Evolutionary conservation across 1,140 invertebrate genomes (phyloP), one percentile per base, ranked within the genome.

Genomic region (Drosophila virilis): DNA sequence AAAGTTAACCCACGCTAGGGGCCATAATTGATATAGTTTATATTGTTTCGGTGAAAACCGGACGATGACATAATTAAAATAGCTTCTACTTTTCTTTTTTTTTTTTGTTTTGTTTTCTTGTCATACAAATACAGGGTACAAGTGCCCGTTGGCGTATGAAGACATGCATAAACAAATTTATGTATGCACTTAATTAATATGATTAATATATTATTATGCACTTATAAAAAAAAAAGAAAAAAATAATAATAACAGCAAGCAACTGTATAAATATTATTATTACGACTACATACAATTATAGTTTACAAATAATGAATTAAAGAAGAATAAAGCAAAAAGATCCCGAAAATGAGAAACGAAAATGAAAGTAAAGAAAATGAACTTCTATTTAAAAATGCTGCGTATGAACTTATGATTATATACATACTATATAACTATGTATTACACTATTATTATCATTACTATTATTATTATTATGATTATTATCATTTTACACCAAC

Each of bases 401-500:
- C 90, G 90, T 91, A 91, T 90, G 90, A 91, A 91, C 90, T 91
- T 91, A 91, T 91, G 90, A 91, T 89, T 89, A 80, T 78, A 78
- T 82, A 64, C 70, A 74, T 65, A 90, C 80, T 88, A 80, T 74
- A 71, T 45, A 79, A 76, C 74, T 84, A 84, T 85, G 74, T 84
- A 76, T 84, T 79, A 83, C 76, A 55, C 32, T 86, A 81, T 78
- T 70, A 78, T 60, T 35, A 66, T 54, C 28, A 62, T 72, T 43
- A 51, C 9, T 33, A 15, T 45, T 43, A 15, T 8, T 60, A 59
- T 69, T 13, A 60, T 42, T 69, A 17, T 52, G 51, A 15, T 28
- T 59, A 17, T 17, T 50, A 12, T 66, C 9, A 58, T 80, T 80
- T 57, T 15, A n/a, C n/a, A n/a, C n/a, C 46, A 40, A 51, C 12